Percentiles rank a stretch among this genome's conserved stretches.
phyloP scores from a whole-genome alignment of 2,888 invertebrate species.

The Cybosia mesomella region DNA sequence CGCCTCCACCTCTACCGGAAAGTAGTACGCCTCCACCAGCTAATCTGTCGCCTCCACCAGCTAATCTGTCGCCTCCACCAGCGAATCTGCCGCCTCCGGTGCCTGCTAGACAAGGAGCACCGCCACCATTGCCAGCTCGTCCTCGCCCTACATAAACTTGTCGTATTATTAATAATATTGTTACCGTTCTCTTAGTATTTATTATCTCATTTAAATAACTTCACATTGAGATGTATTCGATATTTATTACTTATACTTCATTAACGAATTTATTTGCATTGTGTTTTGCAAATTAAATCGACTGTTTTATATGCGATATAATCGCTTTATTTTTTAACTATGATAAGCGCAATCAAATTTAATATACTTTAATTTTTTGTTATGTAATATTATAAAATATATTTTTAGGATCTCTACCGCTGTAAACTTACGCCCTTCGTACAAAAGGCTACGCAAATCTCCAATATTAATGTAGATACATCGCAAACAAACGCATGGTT shows the following conservation, averaged over 20 bases:
- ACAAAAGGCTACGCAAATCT: neutral
- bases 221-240: neutral
- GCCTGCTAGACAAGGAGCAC: constrained; percentile 87
- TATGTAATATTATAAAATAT: constrained; percentile 19
- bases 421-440: constrained; percentile 7
- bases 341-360: constrained; percentile 5
- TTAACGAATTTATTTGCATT: constrained; percentile 31
- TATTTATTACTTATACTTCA: constrained; percentile 10
- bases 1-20: constrained; percentile 84
- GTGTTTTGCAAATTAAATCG: constrained; percentile 17
- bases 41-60: constrained; percentile 73
- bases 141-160: constrained; percentile 71
- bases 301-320: constrained; percentile 28
- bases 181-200: constrained; percentile 9
- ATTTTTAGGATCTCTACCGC: neutral
- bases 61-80: constrained; percentile 74
- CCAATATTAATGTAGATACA: neutral
- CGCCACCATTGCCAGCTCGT: constrained; percentile 90
- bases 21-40: constrained; percentile 70
- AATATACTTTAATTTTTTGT: constrained; percentile 18
- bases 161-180: constrained; percentile 8
- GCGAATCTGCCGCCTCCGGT: constrained; percentile 78
- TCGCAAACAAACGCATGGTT: neutral
- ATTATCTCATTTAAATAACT: constrained; percentile 1
- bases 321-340: constrained; percentile 30